A percentile compares a stretch with the other conserved stretches of the same genome.
phyloP scores from a whole-genome alignment of 2,888 invertebrate species.

The Melanchra persicariae region DNA sequence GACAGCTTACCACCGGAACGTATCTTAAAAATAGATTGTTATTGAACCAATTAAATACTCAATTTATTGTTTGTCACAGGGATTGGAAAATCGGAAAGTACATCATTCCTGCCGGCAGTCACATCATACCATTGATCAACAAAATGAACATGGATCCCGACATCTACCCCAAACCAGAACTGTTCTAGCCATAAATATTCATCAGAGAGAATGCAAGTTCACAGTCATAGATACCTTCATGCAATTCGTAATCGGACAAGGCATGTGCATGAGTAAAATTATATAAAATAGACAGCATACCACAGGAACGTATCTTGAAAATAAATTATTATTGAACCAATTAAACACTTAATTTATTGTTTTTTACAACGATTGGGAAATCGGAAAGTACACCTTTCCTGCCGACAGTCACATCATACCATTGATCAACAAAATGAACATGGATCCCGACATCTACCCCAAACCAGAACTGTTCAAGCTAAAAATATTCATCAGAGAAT shows the following conservation, averaged over 20 bases:
- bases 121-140: conserved; percentile 95
- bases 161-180: conserved; percentile 94
- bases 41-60: too few relatives aligned
- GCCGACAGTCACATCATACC: conserved; percentile 95
- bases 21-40: too few relatives aligned
- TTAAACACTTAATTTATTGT: neutral
- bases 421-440: conserved; percentile 95
- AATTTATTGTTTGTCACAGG: conserved; percentile 86
- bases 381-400: conserved; percentile 94
- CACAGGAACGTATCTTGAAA: too few relatives aligned
- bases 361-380: conserved; percentile 92
- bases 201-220: conserved; percentile 93
- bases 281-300: too few relatives aligned
- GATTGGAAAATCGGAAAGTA: conserved; percentile 93
- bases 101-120: conserved; percentile 94
- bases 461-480: conserved; percentile 95
- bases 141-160: conserved; percentile 96
- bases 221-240: conserved; percentile 95
- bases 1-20: too few relatives aligned
- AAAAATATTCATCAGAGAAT: conserved; percentile 93
- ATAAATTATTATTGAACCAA: too few relatives aligned
- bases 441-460: conserved; percentile 95
- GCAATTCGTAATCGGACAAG: conserved; percentile 96
- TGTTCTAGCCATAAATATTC: conserved; percentile 94
- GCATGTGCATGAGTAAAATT: too few relatives aligned